Percentiles rank a stretch among this genome's conserved stretches.
phyloP scores from a whole-genome alignment of 2,797 vertebrate genomes.

The Dryobates pubescens region DNA sequence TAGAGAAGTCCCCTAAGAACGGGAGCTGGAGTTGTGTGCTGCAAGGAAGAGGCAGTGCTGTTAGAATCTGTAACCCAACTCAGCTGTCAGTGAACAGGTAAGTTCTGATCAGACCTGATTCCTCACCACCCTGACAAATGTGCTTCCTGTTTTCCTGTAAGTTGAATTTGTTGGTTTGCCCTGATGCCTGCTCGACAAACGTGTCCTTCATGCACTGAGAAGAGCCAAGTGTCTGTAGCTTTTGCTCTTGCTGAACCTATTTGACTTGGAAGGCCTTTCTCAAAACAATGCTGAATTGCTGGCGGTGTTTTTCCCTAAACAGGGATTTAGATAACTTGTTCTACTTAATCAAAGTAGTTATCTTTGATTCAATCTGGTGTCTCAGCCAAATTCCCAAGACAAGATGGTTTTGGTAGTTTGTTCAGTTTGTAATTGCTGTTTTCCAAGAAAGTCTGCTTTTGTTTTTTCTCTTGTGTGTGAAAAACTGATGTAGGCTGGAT shows the following conservation, averaged over 20 bases:
- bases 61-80: rapidly evolving
- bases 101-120: background rate
- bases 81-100: background rate
- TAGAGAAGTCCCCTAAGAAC: background rate
- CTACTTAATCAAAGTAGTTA: slow-evolving; percentile 57
- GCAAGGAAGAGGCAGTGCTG: background rate
- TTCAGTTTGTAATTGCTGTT: slow-evolving; percentile 1
- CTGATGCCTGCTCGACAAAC: background rate
- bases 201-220: rapidly evolving
- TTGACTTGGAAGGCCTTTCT: background rate
- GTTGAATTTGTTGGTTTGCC: background rate
- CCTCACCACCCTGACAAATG: background rate
- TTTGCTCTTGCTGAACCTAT: background rate
- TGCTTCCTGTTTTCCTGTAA: background rate
- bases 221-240: background rate
- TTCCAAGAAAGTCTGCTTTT: background rate
- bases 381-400: slow-evolving; percentile 36
- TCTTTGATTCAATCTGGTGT: slow-evolving; percentile 28
- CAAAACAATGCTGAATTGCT: background rate
- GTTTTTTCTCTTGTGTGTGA: background rate
- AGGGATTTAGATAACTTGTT: slow-evolving; percentile 49
- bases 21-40: background rate
- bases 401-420: slow-evolving; percentile 5
- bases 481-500: background rate
- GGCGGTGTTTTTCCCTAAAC: background rate